Conservation (phyloP, 1,140 invertebrate species). For the Araneus ventricosus region DNA sequence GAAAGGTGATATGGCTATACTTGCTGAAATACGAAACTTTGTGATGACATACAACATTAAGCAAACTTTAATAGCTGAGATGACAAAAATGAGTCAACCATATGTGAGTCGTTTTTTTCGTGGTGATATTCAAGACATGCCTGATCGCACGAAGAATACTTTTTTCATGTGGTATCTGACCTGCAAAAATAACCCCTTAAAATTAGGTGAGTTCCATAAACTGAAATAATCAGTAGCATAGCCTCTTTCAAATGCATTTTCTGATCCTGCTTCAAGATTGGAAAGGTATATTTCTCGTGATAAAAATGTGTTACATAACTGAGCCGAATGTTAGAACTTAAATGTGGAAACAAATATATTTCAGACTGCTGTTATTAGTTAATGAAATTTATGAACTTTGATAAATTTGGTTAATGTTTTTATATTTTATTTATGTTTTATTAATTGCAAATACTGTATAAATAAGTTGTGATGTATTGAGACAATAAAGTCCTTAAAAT, state of each 20-base stretch:
- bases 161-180: slow-evolving; percentile 80
- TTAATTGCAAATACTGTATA: neutral
- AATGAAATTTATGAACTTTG: neutral
- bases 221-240: slow-evolving; percentile 12
- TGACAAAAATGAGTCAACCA: slow-evolving; percentile 79
- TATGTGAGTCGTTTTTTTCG: slow-evolving; percentile 80
- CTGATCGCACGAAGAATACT: slow-evolving; percentile 78
- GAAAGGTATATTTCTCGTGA: neutral
- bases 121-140: slow-evolving; percentile 79
- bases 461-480: neutral
- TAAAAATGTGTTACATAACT: neutral
- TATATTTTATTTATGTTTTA: slow-evolving; percentile 12
- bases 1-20: slow-evolving; percentile 78
- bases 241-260: neutral
- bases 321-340: neutral
- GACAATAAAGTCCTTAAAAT: slow-evolving; percentile 6
- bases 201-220: slow-evolving; percentile 71
- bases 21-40: slow-evolving; percentile 78
- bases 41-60: slow-evolving; percentile 79
- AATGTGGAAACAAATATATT: neutral
- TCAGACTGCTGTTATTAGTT: neutral
- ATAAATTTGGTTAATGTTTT: neutral
- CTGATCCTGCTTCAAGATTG: neutral
- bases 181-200: slow-evolving; percentile 78
- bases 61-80: slow-evolving; percentile 79